Evolutionary conservation across 2,888 invertebrate species (phyloP).

Genomic region (Mechanitis messenoides): DNA sequence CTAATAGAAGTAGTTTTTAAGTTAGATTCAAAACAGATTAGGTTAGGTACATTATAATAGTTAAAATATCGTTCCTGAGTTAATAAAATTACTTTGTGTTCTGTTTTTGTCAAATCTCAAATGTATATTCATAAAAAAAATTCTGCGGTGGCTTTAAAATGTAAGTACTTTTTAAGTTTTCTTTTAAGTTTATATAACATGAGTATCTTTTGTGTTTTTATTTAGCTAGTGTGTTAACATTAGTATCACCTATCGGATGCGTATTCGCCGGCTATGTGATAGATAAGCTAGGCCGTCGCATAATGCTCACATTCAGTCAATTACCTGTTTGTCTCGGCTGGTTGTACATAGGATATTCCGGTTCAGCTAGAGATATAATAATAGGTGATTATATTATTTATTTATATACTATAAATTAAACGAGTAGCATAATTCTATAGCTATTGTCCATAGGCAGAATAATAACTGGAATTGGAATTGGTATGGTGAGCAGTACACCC

Average conservation of each 20-base stretch:
- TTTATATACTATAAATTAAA: no score
- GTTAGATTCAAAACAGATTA: no score
- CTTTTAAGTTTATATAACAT: no score
- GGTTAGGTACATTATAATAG: no score
- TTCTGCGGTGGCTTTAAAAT: no score
- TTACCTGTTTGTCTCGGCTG: constrained; percentile 80
- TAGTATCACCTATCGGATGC: constrained; percentile 79
- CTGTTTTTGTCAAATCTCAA: no score
- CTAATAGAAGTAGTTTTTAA: no score
- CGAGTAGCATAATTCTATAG: not conserved
- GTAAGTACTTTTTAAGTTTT: no score
- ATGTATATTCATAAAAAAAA: no score
- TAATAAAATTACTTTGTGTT: no score
- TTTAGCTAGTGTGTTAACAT: constrained; percentile 76
- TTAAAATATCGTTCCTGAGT: no score
- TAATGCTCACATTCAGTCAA: constrained; percentile 73
- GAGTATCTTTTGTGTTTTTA: no score
- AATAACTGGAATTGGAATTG: constrained; percentile 79
- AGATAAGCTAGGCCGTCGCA: constrained; percentile 78
- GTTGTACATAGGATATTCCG: constrained; percentile 74
- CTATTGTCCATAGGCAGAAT: constrained; percentile 55
- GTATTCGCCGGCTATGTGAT: constrained; percentile 78
- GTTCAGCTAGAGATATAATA: constrained; percentile 70
- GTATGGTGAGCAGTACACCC: constrained; percentile 79
- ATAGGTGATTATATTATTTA: constrained; percentile 48